Evolutionary conservation across 2,888 invertebrate genomes (phyloP).

Genomic region (Diarsia brunnea): DNA sequence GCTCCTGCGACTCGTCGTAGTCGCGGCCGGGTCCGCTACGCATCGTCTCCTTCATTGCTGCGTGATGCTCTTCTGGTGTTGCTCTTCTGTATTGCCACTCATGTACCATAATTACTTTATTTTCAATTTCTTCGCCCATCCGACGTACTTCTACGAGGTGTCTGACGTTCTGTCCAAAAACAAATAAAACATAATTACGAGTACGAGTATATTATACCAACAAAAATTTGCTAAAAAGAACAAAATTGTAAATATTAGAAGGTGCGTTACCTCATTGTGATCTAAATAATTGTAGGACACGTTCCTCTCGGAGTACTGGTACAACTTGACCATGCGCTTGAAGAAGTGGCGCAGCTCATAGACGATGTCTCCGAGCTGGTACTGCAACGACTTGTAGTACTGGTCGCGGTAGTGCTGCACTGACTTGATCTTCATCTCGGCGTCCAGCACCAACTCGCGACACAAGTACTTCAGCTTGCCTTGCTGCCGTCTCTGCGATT

Average conservation of each 20-base stretch:
- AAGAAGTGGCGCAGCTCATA: slow-evolving; percentile 26
- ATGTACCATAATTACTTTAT: slow-evolving; percentile 2
- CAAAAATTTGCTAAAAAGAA: neutral
- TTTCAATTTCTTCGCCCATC: slow-evolving; percentile 11
- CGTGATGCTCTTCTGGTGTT: neutral
- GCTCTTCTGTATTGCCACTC: neutral
- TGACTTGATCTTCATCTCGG: neutral
- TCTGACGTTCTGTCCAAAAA: slow-evolving; percentile 4
- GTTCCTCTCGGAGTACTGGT: neutral
- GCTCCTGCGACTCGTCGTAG: neutral
- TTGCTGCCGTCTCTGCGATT: rapidly evolving
- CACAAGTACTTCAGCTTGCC: neutral
- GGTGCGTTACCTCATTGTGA: slow-evolving; percentile 3
- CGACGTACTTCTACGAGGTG: neutral
- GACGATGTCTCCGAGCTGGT: slow-evolving; percentile 33
- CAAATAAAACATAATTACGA: neutral
- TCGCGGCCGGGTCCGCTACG: neutral
- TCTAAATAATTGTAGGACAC: rapidly evolving
- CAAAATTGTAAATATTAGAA: neutral
- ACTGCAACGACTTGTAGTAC: slow-evolving; percentile 31
- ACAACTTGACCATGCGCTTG: neutral
- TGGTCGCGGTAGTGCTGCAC: slow-evolving; percentile 21
- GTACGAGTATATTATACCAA: neutral
- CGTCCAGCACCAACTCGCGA: slow-evolving; percentile 18
- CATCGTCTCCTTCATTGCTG: neutral